A percentile compares a stretch with the other conserved stretches of the same genome.
Conservation (phyloP, 2,888 invertebrate species). For the Glaucopsyche alexis region DNA sequence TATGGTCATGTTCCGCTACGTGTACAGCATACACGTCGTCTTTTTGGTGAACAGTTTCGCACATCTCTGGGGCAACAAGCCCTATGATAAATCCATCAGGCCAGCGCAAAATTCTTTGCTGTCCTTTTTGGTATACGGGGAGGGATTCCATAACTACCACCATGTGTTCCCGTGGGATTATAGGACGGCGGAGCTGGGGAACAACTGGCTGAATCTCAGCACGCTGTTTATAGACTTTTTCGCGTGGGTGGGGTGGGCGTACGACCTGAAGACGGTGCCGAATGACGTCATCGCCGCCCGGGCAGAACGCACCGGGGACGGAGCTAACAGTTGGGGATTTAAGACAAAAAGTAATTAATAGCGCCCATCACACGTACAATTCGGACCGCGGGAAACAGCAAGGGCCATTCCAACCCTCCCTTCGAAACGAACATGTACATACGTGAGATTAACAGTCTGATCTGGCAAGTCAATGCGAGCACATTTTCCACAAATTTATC, state of each 20-base stretch:
- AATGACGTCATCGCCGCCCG: constrained; percentile 42
- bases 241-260: constrained; percentile 57
- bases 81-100: constrained; percentile 60
- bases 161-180: constrained; percentile 58
- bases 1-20: constrained; percentile 71
- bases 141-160: constrained; percentile 60
- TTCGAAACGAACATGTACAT: too few species aligned
- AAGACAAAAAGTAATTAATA: not conserved
- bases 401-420: too few species aligned
- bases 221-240: constrained; percentile 56
- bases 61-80: constrained; percentile 71
- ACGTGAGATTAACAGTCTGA: too few species aligned
- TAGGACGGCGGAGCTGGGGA: constrained; percentile 51
- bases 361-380: too few species aligned
- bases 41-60: constrained; percentile 85
- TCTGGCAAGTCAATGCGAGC: too few species aligned
- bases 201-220: constrained; percentile 43
- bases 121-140: constrained; percentile 47
- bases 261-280: constrained; percentile 51
- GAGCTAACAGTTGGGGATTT: constrained; percentile 29
- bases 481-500: too few species aligned
- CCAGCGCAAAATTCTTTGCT: constrained; percentile 46
- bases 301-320: constrained; percentile 47
- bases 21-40: constrained; percentile 72
- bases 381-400: too few species aligned